Evolutionary conservation across 2,888 invertebrate genomes (phyloP).

Genomic region (Clostera curtula): DNA sequence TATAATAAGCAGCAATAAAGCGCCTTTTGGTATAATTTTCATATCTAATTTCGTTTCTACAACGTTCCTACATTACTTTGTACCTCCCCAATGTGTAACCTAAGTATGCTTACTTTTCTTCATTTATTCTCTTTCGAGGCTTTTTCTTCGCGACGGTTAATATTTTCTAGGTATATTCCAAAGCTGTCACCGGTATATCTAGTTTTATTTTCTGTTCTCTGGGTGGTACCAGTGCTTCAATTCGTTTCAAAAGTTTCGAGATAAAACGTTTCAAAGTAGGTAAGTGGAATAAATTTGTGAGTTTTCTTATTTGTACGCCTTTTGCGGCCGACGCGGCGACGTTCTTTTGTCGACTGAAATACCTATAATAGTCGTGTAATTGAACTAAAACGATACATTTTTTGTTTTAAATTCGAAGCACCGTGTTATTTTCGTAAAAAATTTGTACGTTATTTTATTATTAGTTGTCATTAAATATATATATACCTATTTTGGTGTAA

Average conservation of each 20-base stretch:
- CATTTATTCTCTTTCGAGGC: slow-evolving; percentile 21
- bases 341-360: slow-evolving; percentile 19
- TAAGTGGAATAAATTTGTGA: slow-evolving; percentile 26
- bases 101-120: slow-evolving; percentile 14
- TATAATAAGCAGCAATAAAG: too few relatives aligned
- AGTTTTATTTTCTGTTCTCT: slow-evolving; percentile 27
- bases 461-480: too few relatives aligned
- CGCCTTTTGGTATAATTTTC: too few relatives aligned
- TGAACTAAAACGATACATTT: slow-evolving; percentile 15
- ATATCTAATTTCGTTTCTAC: too few relatives aligned
- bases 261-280: slow-evolving; percentile 35
- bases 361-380: slow-evolving; percentile 19
- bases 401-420: too few relatives aligned
- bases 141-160: slow-evolving; percentile 24
- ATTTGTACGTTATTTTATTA: too few relatives aligned
- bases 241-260: slow-evolving; percentile 29
- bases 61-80: too few relatives aligned
- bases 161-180: slow-evolving; percentile 25
- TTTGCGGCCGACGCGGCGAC: slow-evolving; percentile 16
- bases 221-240: slow-evolving; percentile 28
- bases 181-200: slow-evolving; percentile 17
- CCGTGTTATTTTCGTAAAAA: too few relatives aligned
- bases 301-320: slow-evolving; percentile 14
- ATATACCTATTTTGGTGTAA: too few relatives aligned
- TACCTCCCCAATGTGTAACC: too few relatives aligned